phyloP scores from a whole-genome alignment of 1,140 invertebrate genomes.

The Megathymus violae region DNA sequence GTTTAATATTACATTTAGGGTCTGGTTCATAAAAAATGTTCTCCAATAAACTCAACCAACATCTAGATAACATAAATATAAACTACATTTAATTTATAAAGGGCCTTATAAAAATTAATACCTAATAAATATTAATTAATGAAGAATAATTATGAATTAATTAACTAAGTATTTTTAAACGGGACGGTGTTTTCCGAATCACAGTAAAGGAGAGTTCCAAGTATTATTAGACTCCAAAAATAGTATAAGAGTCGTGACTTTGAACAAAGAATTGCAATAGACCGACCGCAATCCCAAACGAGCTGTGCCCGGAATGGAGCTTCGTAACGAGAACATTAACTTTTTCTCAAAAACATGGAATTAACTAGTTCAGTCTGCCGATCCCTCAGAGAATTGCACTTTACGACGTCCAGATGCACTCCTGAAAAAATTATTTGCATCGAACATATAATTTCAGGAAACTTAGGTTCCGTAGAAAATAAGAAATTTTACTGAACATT shows the following conservation, averaged over 20 bases:
- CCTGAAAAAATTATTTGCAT: constrained; percentile 29
- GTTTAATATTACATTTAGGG: no score
- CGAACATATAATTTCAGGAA: not conserved
- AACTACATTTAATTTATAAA: no score
- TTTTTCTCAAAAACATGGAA: constrained; percentile 32
- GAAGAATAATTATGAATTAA: no score
- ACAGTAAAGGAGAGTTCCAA: no score
- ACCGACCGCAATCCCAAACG: constrained; percentile 10
- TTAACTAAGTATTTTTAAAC: no score
- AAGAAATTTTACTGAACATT: no score
- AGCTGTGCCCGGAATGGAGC: constrained; percentile 2
- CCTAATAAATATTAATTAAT: no score
- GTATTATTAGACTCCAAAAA: not conserved
- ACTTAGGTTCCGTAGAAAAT: constrained; percentile 26
- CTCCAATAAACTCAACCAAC: no score
- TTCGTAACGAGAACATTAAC: constrained; percentile 29
- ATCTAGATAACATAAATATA: no score
- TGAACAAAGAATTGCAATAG: not conserved
- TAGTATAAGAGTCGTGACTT: not conserved
- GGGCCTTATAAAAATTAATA: no score
- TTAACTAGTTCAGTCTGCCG: constrained; percentile 44
- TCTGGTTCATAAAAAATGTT: no score
- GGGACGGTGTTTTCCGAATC: no score
- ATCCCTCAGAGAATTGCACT: constrained; percentile 42
- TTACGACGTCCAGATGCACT: constrained; percentile 37